phyloP scores from a whole-genome alignment of 2,797 vertebrate genomes.

The Pangasius krempfi region DNA sequence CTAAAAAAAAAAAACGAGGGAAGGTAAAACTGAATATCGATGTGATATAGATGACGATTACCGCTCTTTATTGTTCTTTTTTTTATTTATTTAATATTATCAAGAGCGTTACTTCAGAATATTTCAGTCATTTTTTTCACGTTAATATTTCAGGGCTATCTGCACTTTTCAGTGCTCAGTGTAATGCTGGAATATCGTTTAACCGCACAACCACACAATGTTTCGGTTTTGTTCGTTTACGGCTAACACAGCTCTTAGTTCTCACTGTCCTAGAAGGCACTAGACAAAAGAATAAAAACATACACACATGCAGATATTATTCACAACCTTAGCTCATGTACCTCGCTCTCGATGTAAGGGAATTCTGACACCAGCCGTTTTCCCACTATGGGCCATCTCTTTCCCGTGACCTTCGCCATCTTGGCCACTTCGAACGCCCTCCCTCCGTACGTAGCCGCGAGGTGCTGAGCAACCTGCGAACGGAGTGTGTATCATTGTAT shows the following conservation, averaged over 20 bases:
- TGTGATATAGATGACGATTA: too few relatives aligned
- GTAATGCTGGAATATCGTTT: not conserved
- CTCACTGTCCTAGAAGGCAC: not conserved
- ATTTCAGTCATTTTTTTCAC: too few relatives aligned
- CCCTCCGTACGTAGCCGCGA: conserved; percentile 86
- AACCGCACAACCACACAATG: not conserved
- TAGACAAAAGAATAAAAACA: not conserved
- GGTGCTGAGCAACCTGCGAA: conserved; percentile 88
- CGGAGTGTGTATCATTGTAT: too few relatives aligned
- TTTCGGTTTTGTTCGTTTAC: not conserved
- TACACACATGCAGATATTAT: not conserved
- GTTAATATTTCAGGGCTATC: too few relatives aligned
- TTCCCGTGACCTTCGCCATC: conserved; percentile 91
- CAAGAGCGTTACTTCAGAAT: too few relatives aligned
- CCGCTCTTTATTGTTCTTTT: too few relatives aligned
- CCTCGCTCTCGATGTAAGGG: conserved; percentile 97
- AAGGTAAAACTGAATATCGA: too few relatives aligned
- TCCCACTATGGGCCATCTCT: conserved; percentile 93
- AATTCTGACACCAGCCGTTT: conserved; percentile 94
- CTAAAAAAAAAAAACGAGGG: too few relatives aligned
- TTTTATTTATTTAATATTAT: too few relatives aligned
- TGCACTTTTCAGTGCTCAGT: not conserved
- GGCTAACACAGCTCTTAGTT: not conserved
- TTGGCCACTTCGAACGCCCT: conserved; percentile 90
- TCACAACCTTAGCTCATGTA: conserved; percentile 57